These are phyloP conservation scores for Chrysaora quinquecirrha DNA, from an alignment of 30 jellyfish, hydroid and myxozoan species.

Conservation along the genomic window DNA sequence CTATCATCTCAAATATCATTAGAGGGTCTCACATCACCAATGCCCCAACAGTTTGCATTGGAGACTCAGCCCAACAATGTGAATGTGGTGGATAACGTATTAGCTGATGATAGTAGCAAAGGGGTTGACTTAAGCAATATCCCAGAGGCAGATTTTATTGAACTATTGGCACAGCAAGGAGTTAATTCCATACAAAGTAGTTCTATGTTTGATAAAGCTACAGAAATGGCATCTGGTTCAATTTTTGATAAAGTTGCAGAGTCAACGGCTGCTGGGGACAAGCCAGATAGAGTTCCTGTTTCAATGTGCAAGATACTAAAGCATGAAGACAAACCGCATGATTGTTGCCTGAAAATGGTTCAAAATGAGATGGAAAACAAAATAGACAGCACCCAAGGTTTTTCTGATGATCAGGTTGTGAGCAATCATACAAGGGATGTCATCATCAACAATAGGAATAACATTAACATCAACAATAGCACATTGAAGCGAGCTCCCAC, in stretches of 20 bases:
- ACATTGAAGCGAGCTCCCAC: conserved; percentile 15
- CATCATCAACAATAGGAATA: not conserved
- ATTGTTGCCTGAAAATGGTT: not conserved
- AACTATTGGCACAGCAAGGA: conserved; percentile 36
- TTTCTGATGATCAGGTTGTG: not conserved
- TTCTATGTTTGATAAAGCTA: too few species aligned
- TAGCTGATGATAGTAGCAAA: not conserved
- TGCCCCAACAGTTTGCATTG: not conserved
- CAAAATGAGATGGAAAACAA: not conserved
- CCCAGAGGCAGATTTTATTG: conserved; percentile 53
- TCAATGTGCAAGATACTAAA: too few species aligned
- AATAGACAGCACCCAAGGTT: not conserved
- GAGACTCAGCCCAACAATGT: not conserved
- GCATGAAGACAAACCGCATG: conserved; percentile 7
- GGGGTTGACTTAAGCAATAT: conserved; percentile 4
- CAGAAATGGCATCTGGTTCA: too few species aligned
- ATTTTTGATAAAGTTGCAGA: too few species aligned
- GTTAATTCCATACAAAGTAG: not conserved
- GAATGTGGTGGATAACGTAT: not conserved
- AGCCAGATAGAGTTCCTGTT: too few species aligned
- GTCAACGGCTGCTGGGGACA: too few species aligned
- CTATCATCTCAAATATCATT: conserved; percentile 34
- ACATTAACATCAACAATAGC: not conserved
- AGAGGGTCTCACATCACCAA: not conserved
- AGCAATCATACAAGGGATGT: not conserved